Evolutionary conservation across 2,113 vertebrate genomes (phyloP), one percentile per base, ranked within the genome.

Genomic region (Rhinoderma darwinii): DNA sequence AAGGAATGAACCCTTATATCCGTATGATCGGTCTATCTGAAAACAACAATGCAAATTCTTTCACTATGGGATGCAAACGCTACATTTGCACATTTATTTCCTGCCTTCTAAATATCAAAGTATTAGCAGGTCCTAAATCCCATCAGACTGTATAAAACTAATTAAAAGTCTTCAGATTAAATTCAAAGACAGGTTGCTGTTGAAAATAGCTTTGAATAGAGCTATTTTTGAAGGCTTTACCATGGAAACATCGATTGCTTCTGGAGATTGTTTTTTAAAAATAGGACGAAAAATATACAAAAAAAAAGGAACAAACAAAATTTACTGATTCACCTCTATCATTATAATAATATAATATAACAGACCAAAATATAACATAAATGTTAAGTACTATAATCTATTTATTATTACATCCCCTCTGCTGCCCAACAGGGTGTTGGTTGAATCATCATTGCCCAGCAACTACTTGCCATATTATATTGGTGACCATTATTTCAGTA

Each of bases 161-260:
- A 59, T 56, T 79, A 79, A 79, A 79, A 79, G 50, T 56, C 44
- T 59, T 56, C 4, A 54, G 32, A 79, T 79, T 32, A n/a, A n/a
- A 56, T 50, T 56, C 50, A 39, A 37, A 79, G 32, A 79, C 51
- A 51, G 77, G 50, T 56, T 78, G 6, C 20, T 78, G 30, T 22
- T 54, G 75, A 56, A 79, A 56, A 37, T 25, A 56, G 32, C 50
- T 79, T 39, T 39, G 35, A 56, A 79, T 37, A 11, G 27, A 22
- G 30, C 50, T 25, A 54, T 79, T 39, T 79, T 25, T 51, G 77
- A 59, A 25, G 32, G 50, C 15, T 79, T 79, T 39, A 79, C 77
- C 77, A 56, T 59, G 77, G 77, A 79, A 56, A 56, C 77, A 79
- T 78, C 6, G 51, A 22, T 79, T 22, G 32, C 32, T 79, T 56